Evolutionary conservation across 2,113 vertebrate genomes (phyloP).

Genomic region (Varanus salvator): DNA sequence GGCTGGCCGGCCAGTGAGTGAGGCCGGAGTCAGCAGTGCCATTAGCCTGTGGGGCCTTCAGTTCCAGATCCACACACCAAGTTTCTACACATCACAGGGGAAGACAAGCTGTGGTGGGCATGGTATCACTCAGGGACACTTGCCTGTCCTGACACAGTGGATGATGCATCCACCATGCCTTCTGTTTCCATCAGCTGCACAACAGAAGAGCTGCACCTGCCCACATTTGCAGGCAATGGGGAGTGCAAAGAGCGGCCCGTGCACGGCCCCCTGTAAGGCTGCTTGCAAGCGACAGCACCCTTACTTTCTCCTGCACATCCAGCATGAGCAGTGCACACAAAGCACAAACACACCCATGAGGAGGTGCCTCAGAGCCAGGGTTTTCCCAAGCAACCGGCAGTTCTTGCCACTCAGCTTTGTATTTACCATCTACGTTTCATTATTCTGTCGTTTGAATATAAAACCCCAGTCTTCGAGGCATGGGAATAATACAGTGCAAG

Average conservation of each 20-base stretch:
- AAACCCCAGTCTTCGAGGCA: neutral
- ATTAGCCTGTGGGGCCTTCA: neutral
- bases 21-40: too few relatives aligned
- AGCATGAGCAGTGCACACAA: neutral
- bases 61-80: neutral
- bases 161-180: neutral
- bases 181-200: neutral
- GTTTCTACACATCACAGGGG: neutral
- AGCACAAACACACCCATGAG: neutral
- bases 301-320: neutral
- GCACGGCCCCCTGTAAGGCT: too few relatives aligned
- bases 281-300: neutral
- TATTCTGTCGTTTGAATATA: neutral
- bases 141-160: neutral
- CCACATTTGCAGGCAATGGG: neutral
- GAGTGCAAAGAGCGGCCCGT: neutral
- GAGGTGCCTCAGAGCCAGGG: neutral
- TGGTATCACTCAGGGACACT: neutral
- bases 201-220: neutral
- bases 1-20: too few relatives aligned
- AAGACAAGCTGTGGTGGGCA: neutral
- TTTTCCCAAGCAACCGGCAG: neutral
- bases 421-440: neutral
- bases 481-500: rapidly evolving
- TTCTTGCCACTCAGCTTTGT: neutral